Base-by-base conservation (phyloP, 2,797 vertebrate species). In the Anguilla megastoma region DNA sequence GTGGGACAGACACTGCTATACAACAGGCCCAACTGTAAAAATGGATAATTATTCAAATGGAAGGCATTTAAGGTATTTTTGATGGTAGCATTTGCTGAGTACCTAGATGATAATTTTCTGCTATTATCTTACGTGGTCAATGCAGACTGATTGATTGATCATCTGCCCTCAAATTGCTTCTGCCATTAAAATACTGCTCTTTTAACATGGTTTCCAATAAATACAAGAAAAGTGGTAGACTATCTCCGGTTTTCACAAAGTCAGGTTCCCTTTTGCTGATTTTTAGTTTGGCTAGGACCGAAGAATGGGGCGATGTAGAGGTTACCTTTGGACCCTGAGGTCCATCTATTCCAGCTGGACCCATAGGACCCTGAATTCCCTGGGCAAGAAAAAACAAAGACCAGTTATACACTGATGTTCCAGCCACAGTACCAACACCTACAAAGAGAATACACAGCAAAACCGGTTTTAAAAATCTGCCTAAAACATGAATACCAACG, bases 291-390 rank as follows among this genome's bases (percentile, higher is more conserved):
- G 21, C 14, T 48, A 48, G 36, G 16, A 8, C 36, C 45, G 14
- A 21, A 18, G 18, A 80, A 45, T 21, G 27, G 18, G 76, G 36
- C 21, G 36, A 6, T 48, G 18, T 10, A 82, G 41, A 84, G 7
- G n/a, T 7, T 88, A 93, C 93, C 91, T 92, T 93, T 50, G 80
- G 87, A 27, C 93, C 93, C 21, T 27, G 41, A 12, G 69, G 88
- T 66, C 93, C 92, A 50, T 90, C 88, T 66, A 6, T 41, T 74
- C 93, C 92, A 41, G 90, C 87, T 58, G 90, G 71, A 27, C 92
- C 93, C 2, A 33, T 27, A 24, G 54, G 88, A 14, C 94, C 94
- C 58, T 86, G 84, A 18, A 79, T 87, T 76, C 93, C 93, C 93
- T 95, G 54, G 58, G 85, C 16, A 86, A 92, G 54, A 12, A 86